Base-by-base conservation (phyloP, 2,113 vertebrate species). In the Ptychochromis oligacanthus region DNA sequence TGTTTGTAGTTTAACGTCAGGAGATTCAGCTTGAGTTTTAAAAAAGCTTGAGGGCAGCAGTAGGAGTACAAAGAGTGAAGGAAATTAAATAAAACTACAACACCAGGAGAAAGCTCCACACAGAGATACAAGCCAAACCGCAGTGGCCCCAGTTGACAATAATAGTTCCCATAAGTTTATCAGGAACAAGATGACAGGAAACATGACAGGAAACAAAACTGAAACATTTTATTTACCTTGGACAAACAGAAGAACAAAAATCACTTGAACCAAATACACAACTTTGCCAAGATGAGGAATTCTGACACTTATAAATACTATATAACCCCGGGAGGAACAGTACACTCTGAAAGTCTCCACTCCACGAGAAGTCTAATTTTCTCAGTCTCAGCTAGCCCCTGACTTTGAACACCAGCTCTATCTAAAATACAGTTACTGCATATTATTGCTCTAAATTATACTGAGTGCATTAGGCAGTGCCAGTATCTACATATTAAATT, bases 401-500 rank as follows among this genome's bases (percentile, higher is more conserved):
- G 20, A 64, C 10, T 72, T 40, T 54, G 18, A 62, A 38, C 64
- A 62, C n/a, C 22, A 60, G 65, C 54, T 88, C 81, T n/a, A 54
- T 86, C 60, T 77, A 75, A 74, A 87, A 64, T 82, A 59, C 65
- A 80, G 86, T 64, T 13, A 10, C 49, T 34, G 61, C 43, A 78
- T 46, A 91, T 80, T 91, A 83, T 49, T 65, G 15, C 15, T 56
- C 79, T 84, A 75, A 57, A 82, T 87, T 82, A 85, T 43, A 87
- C 18, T 75, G 72, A 88, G 75, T 70, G 81, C 79, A 84, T 59
- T 31, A n/a, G 61, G 57, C 75, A n/a, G 59, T 36, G 84, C 83
- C 83, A 86, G 61, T 70, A 82, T 84, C 61, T 67, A 72, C 70
- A 91, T 83, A 80, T 75, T 67, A 56, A 61, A 89, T 89, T 76